A percentile compares a stretch with the other conserved stretches of the same genome.
Evolutionary conservation across 1,140 invertebrate species (phyloP).

Genomic region (Drosophila willistoni): DNA sequence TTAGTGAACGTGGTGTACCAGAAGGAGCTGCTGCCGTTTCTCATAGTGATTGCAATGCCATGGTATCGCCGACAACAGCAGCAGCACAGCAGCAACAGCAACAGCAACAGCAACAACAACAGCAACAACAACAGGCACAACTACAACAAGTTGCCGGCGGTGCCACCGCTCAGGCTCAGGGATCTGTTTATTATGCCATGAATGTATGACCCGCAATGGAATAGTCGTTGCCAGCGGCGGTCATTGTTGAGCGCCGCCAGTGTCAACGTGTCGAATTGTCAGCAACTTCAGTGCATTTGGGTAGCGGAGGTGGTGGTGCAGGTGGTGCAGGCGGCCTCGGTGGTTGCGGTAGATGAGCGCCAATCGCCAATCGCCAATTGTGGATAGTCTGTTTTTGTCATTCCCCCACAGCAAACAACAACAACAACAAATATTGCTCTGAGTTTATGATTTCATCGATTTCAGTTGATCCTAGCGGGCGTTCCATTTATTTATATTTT

Average conservation of each 20-base stretch:
- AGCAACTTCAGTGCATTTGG: constrained; percentile 80
- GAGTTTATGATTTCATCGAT: constrained; percentile 36
- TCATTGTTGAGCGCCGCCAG: constrained; percentile 82
- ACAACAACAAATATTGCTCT: neutral
- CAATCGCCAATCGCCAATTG: constrained; percentile 5
- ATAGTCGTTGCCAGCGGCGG: constrained; percentile 81
- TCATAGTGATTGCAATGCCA: constrained; percentile 83
- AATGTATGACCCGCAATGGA: constrained; percentile 83
- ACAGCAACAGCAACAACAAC: constrained; percentile 47
- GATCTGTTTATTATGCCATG: constrained; percentile 84
- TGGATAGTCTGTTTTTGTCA: neutral
- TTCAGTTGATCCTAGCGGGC: constrained; percentile 65
- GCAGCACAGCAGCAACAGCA: constrained; percentile 35
- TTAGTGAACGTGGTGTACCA: constrained; percentile 86
- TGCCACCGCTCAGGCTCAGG: constrained; percentile 57
- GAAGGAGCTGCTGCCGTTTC: constrained; percentile 86
- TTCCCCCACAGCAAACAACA: neutral
- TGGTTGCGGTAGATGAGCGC: constrained; percentile 56
- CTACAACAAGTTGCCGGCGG: constrained; percentile 39
- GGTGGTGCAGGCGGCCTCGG: constrained; percentile 32
- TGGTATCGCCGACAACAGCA: constrained; percentile 82
- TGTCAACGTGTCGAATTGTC: constrained; percentile 82
- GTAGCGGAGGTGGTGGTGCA: constrained; percentile 32
- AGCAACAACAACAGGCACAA: constrained; percentile 41
- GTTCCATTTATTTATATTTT: constrained; percentile 18